A percentile compares a stretch with the other conserved stretches of the same genome.
Evolutionary conservation across 2,113 vertebrate genomes (phyloP).

Genomic region (Callithrix jacchus): DNA sequence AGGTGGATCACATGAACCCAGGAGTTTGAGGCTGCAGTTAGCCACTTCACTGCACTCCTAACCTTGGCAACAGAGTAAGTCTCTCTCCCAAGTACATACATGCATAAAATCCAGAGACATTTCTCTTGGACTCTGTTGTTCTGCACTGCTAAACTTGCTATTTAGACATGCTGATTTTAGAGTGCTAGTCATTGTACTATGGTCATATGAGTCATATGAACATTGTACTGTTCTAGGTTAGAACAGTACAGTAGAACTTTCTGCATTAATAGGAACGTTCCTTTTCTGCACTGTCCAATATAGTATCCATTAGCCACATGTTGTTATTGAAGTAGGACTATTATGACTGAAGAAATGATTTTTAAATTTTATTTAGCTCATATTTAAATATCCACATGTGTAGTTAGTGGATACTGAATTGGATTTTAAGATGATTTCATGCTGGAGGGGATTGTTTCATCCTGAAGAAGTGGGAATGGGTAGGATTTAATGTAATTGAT

Average conservation of each 20-base stretch:
- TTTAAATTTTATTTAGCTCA: background rate
- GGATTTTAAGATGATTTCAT: conserved; percentile 8
- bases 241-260: background rate
- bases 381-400: background rate
- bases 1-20: too few relatives aligned
- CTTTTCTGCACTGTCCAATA: background rate
- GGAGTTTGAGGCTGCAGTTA: too few relatives aligned
- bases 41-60: too few relatives aligned
- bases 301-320: background rate
- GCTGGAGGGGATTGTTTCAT: background rate
- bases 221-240: background rate
- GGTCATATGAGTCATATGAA: too few relatives aligned
- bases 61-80: too few relatives aligned
- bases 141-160: background rate
- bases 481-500: background rate
- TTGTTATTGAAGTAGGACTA: background rate
- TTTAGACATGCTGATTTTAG: background rate
- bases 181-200: background rate
- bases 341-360: background rate
- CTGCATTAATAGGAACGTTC: background rate
- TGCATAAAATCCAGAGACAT: background rate
- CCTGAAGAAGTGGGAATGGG: background rate
- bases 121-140: background rate
- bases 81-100: too few relatives aligned
- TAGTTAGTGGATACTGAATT: background rate